phyloP scores from a whole-genome alignment of 2,888 invertebrate species.

The Melanophora roralis region DNA sequence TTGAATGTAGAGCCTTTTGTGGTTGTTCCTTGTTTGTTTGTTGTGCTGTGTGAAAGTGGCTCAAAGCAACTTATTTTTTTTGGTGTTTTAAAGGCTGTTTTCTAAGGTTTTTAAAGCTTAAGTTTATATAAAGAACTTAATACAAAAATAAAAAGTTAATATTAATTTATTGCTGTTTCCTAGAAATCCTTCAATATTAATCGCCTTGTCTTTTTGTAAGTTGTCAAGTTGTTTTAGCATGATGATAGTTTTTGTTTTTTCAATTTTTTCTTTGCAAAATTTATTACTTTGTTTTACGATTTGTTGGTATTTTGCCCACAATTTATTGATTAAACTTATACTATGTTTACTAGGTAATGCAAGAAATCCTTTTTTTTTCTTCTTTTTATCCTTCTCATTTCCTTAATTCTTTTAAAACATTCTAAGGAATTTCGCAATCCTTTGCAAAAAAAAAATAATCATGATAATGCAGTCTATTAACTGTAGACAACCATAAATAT shows the following conservation, averaged over 20 bases:
- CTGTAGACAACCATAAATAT: conserved; percentile 59
- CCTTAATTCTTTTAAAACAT: conserved; percentile 12
- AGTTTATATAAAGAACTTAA: too few species aligned
- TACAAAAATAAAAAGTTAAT: too few species aligned
- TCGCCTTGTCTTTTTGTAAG: conserved; percentile 38
- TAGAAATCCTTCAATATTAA: conserved; percentile 15
- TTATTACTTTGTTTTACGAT: conserved; percentile 18
- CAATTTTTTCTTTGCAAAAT: background rate
- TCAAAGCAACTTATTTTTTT: background rate
- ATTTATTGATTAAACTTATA: conserved; percentile 47
- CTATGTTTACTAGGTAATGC: too few species aligned
- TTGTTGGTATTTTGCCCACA: background rate
- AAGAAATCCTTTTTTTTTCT: background rate
- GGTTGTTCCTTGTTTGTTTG: conserved; percentile 22
- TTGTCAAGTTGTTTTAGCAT: conserved; percentile 36
- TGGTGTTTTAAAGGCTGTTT: conserved; percentile 8
- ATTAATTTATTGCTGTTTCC: background rate
- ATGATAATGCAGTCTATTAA: conserved; percentile 60
- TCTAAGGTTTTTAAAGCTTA: background rate
- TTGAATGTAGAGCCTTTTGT: conserved; percentile 37
- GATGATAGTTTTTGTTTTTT: too few species aligned
- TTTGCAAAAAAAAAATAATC: conserved; percentile 38
- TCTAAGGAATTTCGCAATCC: conserved; percentile 12
- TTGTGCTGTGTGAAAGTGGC: background rate
- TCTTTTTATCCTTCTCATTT: too few species aligned